These are phyloP conservation scores for Lucilia sericata DNA, from an alignment of 1,140 invertebrate species.

Conservation along the genomic window DNA sequence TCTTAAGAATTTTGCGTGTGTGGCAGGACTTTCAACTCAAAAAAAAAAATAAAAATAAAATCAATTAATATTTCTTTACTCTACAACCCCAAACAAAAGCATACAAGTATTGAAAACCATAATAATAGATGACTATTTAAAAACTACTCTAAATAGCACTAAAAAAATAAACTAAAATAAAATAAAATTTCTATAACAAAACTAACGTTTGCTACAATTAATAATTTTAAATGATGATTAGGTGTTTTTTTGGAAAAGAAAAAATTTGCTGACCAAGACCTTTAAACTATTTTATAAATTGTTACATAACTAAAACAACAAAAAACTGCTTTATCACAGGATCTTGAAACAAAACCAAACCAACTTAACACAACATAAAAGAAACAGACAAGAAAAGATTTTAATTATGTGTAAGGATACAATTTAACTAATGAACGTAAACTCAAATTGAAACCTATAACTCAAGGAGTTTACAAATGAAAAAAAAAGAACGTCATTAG, in stretches of 20 bases:
- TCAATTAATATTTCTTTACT: not conserved
- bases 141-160: not conserved
- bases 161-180: not conserved
- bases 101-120: not conserved
- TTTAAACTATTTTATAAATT: not conserved
- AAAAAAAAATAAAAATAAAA: not conserved
- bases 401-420: not conserved
- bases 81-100: not conserved
- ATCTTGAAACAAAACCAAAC: not conserved
- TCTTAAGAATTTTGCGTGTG: not conserved
- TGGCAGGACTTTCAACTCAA: not conserved
- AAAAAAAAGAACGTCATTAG: not conserved
- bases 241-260: not conserved
- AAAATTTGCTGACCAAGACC: not conserved
- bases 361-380: too few species aligned
- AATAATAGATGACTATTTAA: not conserved
- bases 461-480: not conserved
- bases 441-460: not conserved
- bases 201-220: not conserved
- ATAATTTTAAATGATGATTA: not conserved
- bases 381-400: not conserved
- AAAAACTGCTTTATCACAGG: slow-evolving; percentile 4
- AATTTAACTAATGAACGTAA: not conserved
- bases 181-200: not conserved
- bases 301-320: not conserved